Conservation (phyloP, 2,113 vertebrate species). For the Sialia sialis region DNA sequence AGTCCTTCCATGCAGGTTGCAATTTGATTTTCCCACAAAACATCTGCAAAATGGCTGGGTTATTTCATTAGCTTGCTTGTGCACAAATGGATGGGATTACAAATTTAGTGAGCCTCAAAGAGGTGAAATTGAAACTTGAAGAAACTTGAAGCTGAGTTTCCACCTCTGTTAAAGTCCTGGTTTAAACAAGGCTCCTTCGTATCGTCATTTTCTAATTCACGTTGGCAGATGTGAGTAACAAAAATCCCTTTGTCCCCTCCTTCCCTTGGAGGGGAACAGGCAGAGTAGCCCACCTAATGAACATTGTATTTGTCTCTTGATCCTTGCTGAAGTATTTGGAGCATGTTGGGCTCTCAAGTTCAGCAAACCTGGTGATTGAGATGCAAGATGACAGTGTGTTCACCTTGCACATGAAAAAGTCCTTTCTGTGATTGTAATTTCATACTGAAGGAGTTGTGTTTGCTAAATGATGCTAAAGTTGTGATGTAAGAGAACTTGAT, state of each 20-base stretch:
- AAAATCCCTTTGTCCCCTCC: background rate
- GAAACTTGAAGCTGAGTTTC: background rate
- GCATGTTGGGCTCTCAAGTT: background rate
- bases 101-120: background rate
- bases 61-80: background rate
- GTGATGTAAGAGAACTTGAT: background rate
- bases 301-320: background rate
- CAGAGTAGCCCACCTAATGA: background rate
- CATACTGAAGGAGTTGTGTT: accelerated
- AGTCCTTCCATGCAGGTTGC: accelerated
- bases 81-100: background rate
- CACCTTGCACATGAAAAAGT: background rate
- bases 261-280: background rate
- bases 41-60: accelerated
- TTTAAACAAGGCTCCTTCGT: background rate
- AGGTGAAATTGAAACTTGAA: background rate
- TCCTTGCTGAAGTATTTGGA: background rate
- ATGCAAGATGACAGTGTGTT: conserved; percentile 72
- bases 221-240: background rate
- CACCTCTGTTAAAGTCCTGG: background rate
- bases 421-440: background rate
- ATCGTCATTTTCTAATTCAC: background rate
- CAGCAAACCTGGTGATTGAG: background rate
- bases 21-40: background rate
- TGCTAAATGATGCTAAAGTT: background rate